Evolutionary conservation across 2,797 vertebrate species (phyloP), one percentile per base, ranked within the genome.

Genomic region (Schizothorax lantsangensis): DNA sequence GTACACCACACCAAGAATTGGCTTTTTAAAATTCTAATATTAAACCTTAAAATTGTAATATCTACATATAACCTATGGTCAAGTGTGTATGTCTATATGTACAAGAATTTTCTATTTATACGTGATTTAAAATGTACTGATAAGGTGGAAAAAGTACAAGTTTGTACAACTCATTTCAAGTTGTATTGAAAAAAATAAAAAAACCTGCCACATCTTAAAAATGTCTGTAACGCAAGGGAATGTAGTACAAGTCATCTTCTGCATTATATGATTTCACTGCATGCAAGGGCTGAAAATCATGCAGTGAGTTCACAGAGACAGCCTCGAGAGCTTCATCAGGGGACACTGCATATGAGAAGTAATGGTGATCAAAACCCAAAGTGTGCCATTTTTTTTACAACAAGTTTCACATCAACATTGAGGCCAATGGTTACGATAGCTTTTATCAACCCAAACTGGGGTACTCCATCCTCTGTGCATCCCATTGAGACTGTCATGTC

Each of bases 271-370:
- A 69, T 30, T 47, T 74, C 23, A 49, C 72, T 15, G 40, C 72
- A 30, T 74, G 23, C n/a, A 74, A 47, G n/a, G 72, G 72, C n/a
- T 74, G 72, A 30, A 49, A 47, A 45, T 74, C 72, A 17, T 49
- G 72, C n/a, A 47, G 23, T 47, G 11, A 47, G 40, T 74, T 49
- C n/a, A 47, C 72, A 74, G 43, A 40, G 38, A 72, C 21, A 14
- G 69, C 43, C 43, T 74, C 43, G 6, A 30, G 72, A 74, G 43
- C 73, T 47, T 71, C 68, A 40, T 40, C 36, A 71, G 33, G 36
- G 19, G 68, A 43, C 33, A 71, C 36, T 23, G 36, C 36, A 19
- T 40, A 71, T 71, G 36, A 71, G 36, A 71, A 40, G 68, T 71
- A 40, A 71, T 71, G 36, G 68, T 4, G 17, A 8, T 71, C 68